Conservation (phyloP, 1,140 invertebrate species). For the Caerostris darwini region DNA sequence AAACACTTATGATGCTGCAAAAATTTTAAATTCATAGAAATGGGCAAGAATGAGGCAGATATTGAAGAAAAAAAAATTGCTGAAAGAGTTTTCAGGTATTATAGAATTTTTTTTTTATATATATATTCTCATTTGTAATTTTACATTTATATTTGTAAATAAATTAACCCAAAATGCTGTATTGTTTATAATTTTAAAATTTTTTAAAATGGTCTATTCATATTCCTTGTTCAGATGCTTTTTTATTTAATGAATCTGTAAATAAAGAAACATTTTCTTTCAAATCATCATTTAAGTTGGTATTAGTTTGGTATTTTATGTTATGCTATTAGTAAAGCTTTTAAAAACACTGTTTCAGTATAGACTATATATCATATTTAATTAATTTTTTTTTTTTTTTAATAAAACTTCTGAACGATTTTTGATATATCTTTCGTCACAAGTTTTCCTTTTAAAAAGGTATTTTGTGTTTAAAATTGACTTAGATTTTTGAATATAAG, state of each 20-base stretch:
- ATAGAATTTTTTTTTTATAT: background rate
- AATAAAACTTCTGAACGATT: background rate
- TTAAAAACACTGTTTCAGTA: background rate
- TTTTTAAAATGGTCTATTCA: background rate
- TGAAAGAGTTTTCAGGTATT: conserved; percentile 72
- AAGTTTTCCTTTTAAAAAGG: background rate
- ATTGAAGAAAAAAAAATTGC: conserved; percentile 31
- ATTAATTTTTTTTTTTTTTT: no score
- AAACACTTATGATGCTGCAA: conserved; percentile 78
- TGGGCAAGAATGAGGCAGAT: conserved; percentile 25
- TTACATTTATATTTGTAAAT: background rate
- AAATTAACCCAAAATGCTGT: background rate
- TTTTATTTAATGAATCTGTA: no score
- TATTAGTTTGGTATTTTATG: background rate
- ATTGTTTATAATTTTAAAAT: background rate
- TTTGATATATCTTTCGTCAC: background rate
- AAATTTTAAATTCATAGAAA: conserved; percentile 78
- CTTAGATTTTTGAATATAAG: background rate
- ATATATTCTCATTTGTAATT: background rate
- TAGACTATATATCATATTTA: no score
- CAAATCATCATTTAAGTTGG: no score
- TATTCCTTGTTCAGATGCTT: no score
- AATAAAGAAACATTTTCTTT: no score
- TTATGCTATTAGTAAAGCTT: no score
- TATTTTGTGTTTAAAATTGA: background rate